These are phyloP conservation scores for Drosophila tristis DNA, from an alignment of 1,140 invertebrate genomes.

Conservation along the genomic window DNA sequence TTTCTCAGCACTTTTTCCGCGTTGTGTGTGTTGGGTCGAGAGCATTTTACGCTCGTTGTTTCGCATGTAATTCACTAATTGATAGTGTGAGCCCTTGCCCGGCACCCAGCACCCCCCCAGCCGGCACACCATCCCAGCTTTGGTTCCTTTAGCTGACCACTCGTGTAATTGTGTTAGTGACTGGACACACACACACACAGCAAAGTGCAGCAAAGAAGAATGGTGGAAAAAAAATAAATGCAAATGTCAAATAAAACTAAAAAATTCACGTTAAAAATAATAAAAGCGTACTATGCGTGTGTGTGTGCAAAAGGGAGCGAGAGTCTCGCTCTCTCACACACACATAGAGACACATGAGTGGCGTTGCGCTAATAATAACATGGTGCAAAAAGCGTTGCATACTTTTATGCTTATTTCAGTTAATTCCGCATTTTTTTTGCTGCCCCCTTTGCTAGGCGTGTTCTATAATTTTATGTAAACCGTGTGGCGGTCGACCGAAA, in stretches of 20 bases:
- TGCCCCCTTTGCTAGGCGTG: conserved; percentile 44
- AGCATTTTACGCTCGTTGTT: conserved; percentile 72
- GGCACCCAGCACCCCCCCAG: neutral
- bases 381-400: conserved; percentile 43
- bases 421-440: conserved; percentile 36
- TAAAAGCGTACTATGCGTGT: conserved; percentile 62
- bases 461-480: conserved; percentile 66
- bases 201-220: conserved; percentile 22
- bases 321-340: neutral
- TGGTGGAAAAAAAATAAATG: conserved; percentile 48
- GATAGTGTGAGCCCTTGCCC: conserved; percentile 68
- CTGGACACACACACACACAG: conserved; percentile 17
- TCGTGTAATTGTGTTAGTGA: conserved; percentile 75
- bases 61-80: conserved; percentile 80
- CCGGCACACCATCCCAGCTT: too few relatives aligned
- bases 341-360: conserved; percentile 9
- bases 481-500: conserved; percentile 16
- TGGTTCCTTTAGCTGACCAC: conserved; percentile 18
- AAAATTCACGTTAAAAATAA: conserved; percentile 72
- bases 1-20: conserved; percentile 49
- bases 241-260: conserved; percentile 66
- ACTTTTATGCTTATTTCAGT: conserved; percentile 60
- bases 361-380: conserved; percentile 51
- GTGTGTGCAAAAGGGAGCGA: conserved; percentile 1
- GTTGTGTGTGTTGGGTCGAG: conserved; percentile 17